Base-by-base conservation (phyloP, 1,140 invertebrate species). In the Bombus waltoni region DNA sequence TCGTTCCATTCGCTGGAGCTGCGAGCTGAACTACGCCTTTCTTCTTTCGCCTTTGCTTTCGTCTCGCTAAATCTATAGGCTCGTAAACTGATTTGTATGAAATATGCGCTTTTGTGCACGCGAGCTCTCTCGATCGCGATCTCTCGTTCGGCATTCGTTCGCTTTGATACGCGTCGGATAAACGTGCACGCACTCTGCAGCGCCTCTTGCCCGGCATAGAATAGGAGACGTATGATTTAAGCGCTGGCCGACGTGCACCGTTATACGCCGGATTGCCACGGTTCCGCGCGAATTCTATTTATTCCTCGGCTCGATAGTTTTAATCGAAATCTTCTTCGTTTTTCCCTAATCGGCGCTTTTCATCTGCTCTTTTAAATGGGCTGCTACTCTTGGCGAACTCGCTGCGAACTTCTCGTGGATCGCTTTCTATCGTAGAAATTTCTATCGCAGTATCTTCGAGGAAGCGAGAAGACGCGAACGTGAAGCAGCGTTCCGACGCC, bases 221-320 rank as follows among this genome's bases (percentile, higher is more conserved):
- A 75, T 75, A 66, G 22, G 25, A 53, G 81, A 38, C 70, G 13
- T 32, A 75, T 75, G 81, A 83, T 83, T 83, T 83, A 83, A 83
- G 11, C 44, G 72, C 40, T 53, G 18, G 18, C 11, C 9, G 44
- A 28, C 59, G 59, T 13, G 72, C 59, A 83, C 72, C 81, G 81
- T 83, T 83, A 83, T n/a, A 40, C 42, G 22, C 22, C 25, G 10
- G 11, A 15, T 65, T 25, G 53, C 70, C 68, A 25, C 5, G 18
- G 47, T 70, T 81, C 66, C 47, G 42, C 66, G 66, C 13, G 44
- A 81, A 82, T 82, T 75, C 47, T 47, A 47, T 65, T 35, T 32
- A 32, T 32, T 32, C 32, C 32, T 13, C 25, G 10, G 25, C 68
- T 40, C 71, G 38, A 1, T 38, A 35, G 42, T 57, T 40, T 22